phyloP scores from a whole-genome alignment of 2,888 invertebrate species.

The Drosophila villosipedis region DNA sequence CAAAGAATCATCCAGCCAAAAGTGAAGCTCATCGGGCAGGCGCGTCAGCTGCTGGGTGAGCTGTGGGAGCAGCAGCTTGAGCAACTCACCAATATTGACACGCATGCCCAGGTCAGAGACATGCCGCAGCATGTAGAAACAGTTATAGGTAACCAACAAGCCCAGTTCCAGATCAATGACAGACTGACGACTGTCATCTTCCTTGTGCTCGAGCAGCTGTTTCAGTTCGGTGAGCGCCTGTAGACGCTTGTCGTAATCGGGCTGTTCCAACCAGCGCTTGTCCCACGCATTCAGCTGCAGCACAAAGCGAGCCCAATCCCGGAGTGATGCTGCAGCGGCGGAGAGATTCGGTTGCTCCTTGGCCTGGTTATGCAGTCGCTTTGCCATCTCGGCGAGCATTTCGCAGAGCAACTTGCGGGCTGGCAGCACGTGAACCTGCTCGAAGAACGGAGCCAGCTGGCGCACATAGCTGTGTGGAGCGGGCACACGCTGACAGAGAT shows the following conservation, averaged over 20 bases:
- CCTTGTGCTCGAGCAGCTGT: slow-evolving; percentile 84
- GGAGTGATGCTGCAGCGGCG: slow-evolving; percentile 63
- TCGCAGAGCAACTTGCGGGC: slow-evolving; percentile 90
- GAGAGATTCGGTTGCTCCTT: slow-evolving; percentile 31
- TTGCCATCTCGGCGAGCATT: slow-evolving; percentile 88
- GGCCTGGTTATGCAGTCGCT: slow-evolving; percentile 78
- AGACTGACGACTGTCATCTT: slow-evolving; percentile 73
- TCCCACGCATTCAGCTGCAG: slow-evolving; percentile 94
- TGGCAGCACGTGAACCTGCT: slow-evolving; percentile 88
- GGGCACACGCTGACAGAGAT: slow-evolving; percentile 90
- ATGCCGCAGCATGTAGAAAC: slow-evolving; percentile 91
- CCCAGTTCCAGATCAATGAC: slow-evolving; percentile 88
- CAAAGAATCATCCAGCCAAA: slow-evolving; percentile 90
- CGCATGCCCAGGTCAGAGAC: slow-evolving; percentile 94
- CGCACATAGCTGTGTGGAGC: slow-evolving; percentile 89
- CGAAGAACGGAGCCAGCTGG: slow-evolving; percentile 90
- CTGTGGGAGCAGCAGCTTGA: slow-evolving; percentile 89
- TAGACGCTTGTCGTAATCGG: slow-evolving; percentile 93
- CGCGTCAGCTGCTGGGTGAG: slow-evolving; percentile 86
- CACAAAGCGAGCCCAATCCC: slow-evolving; percentile 87
- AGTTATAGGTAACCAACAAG: slow-evolving; percentile 92
- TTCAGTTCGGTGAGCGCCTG: slow-evolving; percentile 91
- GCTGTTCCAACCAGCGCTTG: slow-evolving; percentile 95
- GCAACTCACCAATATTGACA: slow-evolving; percentile 91
- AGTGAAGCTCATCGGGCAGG: slow-evolving; percentile 86